Evolutionary conservation across 2,113 vertebrate species (phyloP), one percentile per base, ranked within the genome.

Genomic region (Tretioscincus oriximinensis): DNA sequence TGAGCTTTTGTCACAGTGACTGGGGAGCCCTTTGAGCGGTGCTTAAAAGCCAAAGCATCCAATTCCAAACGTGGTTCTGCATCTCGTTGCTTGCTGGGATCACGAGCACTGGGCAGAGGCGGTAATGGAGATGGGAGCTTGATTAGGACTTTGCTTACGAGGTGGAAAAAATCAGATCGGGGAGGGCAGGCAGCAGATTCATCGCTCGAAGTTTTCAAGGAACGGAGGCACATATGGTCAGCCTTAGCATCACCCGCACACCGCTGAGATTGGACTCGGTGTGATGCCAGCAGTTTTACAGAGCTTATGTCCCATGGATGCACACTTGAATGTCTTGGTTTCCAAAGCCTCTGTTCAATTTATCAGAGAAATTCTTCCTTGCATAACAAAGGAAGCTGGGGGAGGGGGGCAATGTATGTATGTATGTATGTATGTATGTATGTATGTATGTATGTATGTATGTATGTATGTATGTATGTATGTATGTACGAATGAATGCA

Each of bases 1-100:
- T 94, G 92, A 94, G 96, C 96, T 97, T 31, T 97, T 97, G 96
- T 96, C 95, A 94, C 92, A 90, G 94, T 95, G 91, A 96, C 96
- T 94, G 95, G 96, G 94, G 95, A 96, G 92, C 95, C 97, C 35
- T 96, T 96, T 91, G 95, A 96, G 94, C 93, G 81, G 92, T 89
- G 93, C 73, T 91, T 93, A 4, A 96, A 96, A 95, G 95, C 95
- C 91, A 78, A 80, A 77, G 93, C 93, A 96, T 95, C 91, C 85
- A 94, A 96, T 96, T 95, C 95, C 88, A 88, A 89, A 90, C 80
- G 90, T 88, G 78, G 90, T 77, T 94, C 90, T 91, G 92, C 92
- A 92, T 92, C 91, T 92, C 90, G 90, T 92, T 91, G 87, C 90
- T 92, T 47, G 91, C 90, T 88, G 84, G 84, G 73, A 92, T 81